Conservation (phyloP, 92 coral and sea anemone species). For the Actinostola sp. region DNA sequence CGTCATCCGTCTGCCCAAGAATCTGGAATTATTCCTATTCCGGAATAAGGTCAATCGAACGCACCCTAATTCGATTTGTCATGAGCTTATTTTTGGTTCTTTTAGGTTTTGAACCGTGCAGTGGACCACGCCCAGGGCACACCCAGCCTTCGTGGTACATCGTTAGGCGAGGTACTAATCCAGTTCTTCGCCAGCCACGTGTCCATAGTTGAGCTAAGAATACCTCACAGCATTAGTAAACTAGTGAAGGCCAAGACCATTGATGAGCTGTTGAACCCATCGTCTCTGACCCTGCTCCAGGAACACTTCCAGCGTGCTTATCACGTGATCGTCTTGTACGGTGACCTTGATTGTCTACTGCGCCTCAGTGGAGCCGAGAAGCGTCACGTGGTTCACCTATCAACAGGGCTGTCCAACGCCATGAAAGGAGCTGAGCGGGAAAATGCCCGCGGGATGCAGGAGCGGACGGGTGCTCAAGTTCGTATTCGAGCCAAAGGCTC, state of each 20-base stretch:
- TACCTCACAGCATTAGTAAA: slow-evolving; percentile 64
- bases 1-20: too few relatives aligned
- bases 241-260: slow-evolving; percentile 66
- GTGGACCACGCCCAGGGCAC: not conserved
- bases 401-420: slow-evolving; percentile 68
- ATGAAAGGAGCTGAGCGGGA: slow-evolving; percentile 83
- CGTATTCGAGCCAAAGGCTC: slow-evolving; percentile 83
- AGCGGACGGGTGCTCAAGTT: slow-evolving; percentile 85
- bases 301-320: slow-evolving; percentile 98
- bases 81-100: not conserved
- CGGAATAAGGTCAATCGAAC: too few relatives aligned
- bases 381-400: slow-evolving; percentile 73
- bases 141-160: slow-evolving; percentile 49
- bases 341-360: slow-evolving; percentile 70
- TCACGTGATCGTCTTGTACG: slow-evolving; percentile 85
- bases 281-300: slow-evolving; percentile 67
- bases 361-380: slow-evolving; percentile 74
- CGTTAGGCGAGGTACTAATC: slow-evolving; percentile 74
- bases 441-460: slow-evolving; percentile 71
- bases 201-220: slow-evolving; percentile 37
- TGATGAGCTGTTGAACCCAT: slow-evolving; percentile 71
- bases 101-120: not conserved
- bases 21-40: too few relatives aligned
- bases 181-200: slow-evolving; percentile 74
- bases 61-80: too few relatives aligned